A percentile compares a stretch with the other conserved stretches of the same genome.
These are phyloP conservation scores for Babyrousa celebensis DNA, from an alignment of 2,797 vertebrate genomes.

Conservation along the genomic window DNA sequence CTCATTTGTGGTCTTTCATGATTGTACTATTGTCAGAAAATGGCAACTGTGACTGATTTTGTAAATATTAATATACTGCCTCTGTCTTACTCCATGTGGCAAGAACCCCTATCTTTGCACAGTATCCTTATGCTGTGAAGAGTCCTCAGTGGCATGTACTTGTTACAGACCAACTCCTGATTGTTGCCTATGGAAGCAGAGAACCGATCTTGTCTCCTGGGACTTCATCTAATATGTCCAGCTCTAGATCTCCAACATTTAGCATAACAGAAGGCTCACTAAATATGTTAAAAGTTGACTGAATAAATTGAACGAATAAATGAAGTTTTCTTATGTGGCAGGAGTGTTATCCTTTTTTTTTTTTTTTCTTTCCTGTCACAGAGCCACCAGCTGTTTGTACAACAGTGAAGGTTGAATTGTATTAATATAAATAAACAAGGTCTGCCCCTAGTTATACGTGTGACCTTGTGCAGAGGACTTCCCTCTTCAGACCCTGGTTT, in stretches of 20 bases:
- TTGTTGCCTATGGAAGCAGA: not conserved
- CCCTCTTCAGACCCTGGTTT: constrained; percentile 73
- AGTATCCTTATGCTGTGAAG: not conserved
- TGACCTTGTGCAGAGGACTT: constrained; percentile 78
- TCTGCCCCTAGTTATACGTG: constrained; percentile 63
- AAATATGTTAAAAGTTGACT: not conserved
- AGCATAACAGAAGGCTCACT: not conserved
- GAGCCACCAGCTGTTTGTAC: constrained; percentile 42
- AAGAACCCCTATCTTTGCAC: not conserved
- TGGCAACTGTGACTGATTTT: constrained; percentile 12
- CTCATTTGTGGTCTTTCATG: not conserved
- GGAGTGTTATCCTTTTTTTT: not conserved
- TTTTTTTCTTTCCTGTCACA: not conserved
- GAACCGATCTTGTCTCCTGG: not conserved
- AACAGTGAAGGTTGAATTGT: constrained; percentile 53
- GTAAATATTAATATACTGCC: not conserved
- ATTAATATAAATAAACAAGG: constrained; percentile 74
- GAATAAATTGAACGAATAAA: not conserved
- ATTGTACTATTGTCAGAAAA: not conserved
- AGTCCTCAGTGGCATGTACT: not conserved
- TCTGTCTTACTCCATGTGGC: not conserved
- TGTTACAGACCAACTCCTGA: not conserved
- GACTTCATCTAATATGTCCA: not conserved
- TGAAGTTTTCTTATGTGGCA: not conserved
- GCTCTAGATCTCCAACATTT: not conserved